A percentile compares a stretch with the other conserved stretches of the same genome.
Conservation (phyloP, 2,113 vertebrate genomes). For the Neotoma lepida region DNA sequence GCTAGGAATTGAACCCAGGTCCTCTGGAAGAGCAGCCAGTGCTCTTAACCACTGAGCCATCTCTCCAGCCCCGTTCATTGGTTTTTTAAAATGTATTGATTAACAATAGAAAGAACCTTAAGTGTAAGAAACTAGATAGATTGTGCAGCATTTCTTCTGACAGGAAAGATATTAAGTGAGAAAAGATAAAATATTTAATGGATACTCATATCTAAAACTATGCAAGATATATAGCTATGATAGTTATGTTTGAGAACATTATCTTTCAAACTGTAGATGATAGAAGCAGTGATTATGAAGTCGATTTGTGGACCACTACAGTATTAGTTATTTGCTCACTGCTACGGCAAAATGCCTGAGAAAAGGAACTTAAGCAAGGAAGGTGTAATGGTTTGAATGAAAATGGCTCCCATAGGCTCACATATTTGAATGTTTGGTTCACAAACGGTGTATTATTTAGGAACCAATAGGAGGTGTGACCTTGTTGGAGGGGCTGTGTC, state of each 20-base stretch:
- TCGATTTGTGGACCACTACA: not conserved
- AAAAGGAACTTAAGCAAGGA: not conserved
- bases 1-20: no score
- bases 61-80: no score
- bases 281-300: constrained; percentile 46
- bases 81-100: not conserved
- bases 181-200: constrained; percentile 47
- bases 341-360: not conserved
- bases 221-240: constrained; percentile 6
- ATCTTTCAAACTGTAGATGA: constrained; percentile 53
- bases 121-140: constrained; percentile 52
- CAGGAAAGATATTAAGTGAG: constrained; percentile 48
- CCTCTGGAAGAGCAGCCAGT: no score
- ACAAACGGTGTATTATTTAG: not conserved
- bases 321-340: not conserved
- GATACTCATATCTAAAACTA: constrained; percentile 30
- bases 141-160: constrained; percentile 48
- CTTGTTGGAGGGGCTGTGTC: not conserved
- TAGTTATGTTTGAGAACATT: not conserved
- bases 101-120: constrained; percentile 43
- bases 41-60: no score
- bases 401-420: not conserved
- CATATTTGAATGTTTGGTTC: not conserved
- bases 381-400: not conserved
- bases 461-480: not conserved